Evolutionary conservation across 1,140 invertebrate species (phyloP).

Genomic region (Brachionus paranguensis): DNA sequence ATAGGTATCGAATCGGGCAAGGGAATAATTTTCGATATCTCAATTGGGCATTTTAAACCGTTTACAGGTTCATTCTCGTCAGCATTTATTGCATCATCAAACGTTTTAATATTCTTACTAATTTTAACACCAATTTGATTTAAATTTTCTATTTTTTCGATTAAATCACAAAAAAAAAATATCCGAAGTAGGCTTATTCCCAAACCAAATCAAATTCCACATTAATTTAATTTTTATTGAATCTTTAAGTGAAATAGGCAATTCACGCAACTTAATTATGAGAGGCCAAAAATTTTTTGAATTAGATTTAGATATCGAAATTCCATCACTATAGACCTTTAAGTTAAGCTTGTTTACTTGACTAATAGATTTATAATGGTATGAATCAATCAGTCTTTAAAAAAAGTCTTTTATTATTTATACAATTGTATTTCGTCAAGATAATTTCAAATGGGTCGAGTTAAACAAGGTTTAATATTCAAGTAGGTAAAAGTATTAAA

Average conservation of each 20-base stretch:
- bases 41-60: background rate
- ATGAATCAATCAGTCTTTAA: background rate
- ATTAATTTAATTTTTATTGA: background rate
- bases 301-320: background rate
- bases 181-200: background rate
- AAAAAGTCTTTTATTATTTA: background rate
- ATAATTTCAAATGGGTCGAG: background rate
- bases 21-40: background rate
- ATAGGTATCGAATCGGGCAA: background rate
- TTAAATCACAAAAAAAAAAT: background rate
- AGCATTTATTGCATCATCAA: too few species aligned
- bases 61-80: background rate
- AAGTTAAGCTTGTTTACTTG: background rate
- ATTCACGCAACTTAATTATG: background rate
- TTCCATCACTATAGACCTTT: background rate
- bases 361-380: background rate
- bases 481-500: too few species aligned
- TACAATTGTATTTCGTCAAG: background rate
- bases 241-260: background rate
- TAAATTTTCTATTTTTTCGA: background rate
- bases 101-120: too few species aligned
- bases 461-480: too few species aligned
- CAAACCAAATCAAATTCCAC: background rate
- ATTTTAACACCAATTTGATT: background rate
- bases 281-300: background rate